phyloP scores from a whole-genome alignment of 2,113 vertebrate species.

The Emberiza fucata region DNA sequence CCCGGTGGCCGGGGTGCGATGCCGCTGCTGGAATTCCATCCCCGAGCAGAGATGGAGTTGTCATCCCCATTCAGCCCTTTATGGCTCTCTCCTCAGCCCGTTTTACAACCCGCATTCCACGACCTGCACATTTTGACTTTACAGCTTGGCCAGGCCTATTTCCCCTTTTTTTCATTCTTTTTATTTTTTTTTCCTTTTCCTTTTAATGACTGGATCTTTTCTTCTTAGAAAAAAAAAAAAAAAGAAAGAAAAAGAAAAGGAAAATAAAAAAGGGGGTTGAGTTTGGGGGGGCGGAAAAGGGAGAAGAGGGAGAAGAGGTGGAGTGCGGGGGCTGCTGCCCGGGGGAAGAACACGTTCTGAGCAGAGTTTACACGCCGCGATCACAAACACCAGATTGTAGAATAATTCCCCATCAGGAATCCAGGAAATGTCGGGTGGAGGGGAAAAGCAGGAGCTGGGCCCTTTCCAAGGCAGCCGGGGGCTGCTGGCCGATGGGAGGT shows the following conservation, averaged over 20 bases:
- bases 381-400: not conserved
- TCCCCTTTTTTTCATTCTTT: not conserved
- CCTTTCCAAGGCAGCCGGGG: not conserved
- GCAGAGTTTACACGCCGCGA: not conserved
- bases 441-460: not conserved
- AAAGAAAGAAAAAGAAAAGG: not conserved
- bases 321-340: not conserved
- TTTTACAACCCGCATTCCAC: conserved; percentile 71
- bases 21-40: conserved; percentile 19
- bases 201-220: not conserved
- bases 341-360: not conserved
- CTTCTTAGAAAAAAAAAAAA: not conserved
- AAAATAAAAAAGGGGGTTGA: too few relatives aligned
- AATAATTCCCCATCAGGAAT: not conserved
- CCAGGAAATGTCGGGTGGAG: conserved; percentile 15
- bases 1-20: not conserved
- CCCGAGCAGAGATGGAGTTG: conserved; percentile 1
- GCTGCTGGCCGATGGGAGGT: too few relatives aligned
- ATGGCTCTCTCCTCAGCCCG: conserved; percentile 48
- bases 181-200: not conserved
- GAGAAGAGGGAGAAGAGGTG: not conserved
- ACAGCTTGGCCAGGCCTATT: conserved; percentile 28
- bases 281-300: not conserved
- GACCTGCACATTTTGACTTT: conserved; percentile 50
- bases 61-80: conserved; percentile 66